Conservation (phyloP, 2,113 vertebrate species). For the Phaetusa simplex region DNA sequence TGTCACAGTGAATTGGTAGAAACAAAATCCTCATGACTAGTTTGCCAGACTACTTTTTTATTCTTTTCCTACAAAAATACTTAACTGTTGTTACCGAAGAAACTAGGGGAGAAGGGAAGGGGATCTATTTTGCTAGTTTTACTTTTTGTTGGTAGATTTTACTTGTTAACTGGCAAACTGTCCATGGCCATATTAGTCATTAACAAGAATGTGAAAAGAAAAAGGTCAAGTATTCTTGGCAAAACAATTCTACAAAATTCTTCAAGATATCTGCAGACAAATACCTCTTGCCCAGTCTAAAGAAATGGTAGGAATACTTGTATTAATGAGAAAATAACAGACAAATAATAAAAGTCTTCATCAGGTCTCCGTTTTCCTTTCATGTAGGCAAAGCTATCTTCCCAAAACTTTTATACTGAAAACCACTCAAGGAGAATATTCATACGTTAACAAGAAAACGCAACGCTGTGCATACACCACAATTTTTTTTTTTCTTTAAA, state of each 20-base stretch:
- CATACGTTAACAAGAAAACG: rapidly evolving
- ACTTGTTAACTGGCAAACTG: background rate
- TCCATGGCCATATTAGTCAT: background rate
- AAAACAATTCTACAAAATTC: background rate
- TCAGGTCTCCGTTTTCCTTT: background rate
- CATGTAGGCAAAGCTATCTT: background rate
- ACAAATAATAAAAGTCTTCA: background rate
- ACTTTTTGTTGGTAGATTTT: background rate
- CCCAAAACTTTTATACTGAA: background rate
- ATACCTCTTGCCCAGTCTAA: background rate
- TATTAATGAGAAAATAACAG: background rate
- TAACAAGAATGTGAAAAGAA: background rate
- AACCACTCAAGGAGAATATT: background rate
- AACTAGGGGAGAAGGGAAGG: background rate
- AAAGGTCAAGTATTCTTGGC: background rate
- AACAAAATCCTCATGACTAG: background rate
- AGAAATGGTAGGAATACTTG: background rate
- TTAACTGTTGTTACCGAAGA: background rate
- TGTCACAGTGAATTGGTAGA: background rate
- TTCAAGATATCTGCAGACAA: background rate
- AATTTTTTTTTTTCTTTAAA: background rate
- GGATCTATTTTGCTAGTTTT: background rate
- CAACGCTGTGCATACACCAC: background rate
- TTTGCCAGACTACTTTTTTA: background rate
- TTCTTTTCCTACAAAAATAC: background rate